Evolutionary conservation across 1,140 invertebrate species (phyloP), one percentile per base, ranked within the genome.

Genomic region (Aphaenogaster floridana): DNA sequence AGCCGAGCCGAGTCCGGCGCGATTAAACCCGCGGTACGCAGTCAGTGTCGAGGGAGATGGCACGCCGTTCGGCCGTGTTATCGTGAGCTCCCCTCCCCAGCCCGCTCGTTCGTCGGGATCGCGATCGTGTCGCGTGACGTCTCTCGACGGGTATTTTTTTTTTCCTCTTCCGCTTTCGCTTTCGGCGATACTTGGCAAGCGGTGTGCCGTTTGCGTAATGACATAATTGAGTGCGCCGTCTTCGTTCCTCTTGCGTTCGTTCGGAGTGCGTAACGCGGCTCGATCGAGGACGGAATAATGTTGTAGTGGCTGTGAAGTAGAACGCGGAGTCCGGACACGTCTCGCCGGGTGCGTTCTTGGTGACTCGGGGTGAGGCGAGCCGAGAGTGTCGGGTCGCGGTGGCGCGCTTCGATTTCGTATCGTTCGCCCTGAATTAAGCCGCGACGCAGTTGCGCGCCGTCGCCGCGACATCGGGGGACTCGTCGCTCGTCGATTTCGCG

Each of bases 1-100:
- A 74, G 80, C 66, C 69, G 59, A 74, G 63, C 63, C 57, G 79
- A 72, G 87, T 89, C 66, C 84, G 84, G 69, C 88, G 74, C 86
- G 85, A 87, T 87, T 89, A 89, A 69, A 87, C 72, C 64, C 78
- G 79, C 79, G 79, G 57, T 59, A 72, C 45, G 54, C 59, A 74
- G 80, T 89, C 89, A 87, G 89, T 90, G 89, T 69, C 45, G 72
- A 79, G 42, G 89, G 86, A 89, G 86, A 90, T 90, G 88, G 89
- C 86, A 85, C 89, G 76, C 45, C 63, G 86, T 45, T 21, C 77
- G 39, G 84, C 7, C 54, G 74, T 68, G 87, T 76, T 48, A 39
- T 54, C 64, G 89, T 85, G 88, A 87, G 72, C 34, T 28, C 28
- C 28, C 28, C 28, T 28, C 28, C 28, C 28, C 28, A 28, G 28